A percentile compares a stretch with the other conserved stretches of the same genome.
These are phyloP conservation scores for Brevimyrus niger DNA, from an alignment of 2,113 vertebrate genomes.

Conservation along the genomic window DNA sequence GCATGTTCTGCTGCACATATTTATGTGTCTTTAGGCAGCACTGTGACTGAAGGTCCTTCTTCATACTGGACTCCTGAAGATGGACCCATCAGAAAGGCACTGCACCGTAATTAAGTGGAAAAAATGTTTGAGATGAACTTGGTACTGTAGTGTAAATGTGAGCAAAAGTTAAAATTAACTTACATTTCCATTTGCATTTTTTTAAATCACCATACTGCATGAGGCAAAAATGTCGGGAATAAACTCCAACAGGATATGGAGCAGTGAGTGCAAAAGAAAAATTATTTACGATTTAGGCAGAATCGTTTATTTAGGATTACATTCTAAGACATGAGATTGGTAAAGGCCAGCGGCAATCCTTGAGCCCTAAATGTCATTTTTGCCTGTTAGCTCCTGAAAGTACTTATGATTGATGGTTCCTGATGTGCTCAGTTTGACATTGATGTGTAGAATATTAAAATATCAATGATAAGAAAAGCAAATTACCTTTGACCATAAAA, in stretches of 20 bases:
- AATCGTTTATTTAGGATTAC: neutral
- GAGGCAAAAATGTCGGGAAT: neutral
- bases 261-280: neutral
- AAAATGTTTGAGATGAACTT: too few relatives aligned
- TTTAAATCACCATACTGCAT: neutral
- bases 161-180: neutral
- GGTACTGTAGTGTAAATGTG: neutral
- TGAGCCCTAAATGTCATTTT: constrained; percentile 68
- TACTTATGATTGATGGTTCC: constrained; percentile 54
- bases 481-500: constrained; percentile 8
- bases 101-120: neutral
- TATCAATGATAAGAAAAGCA: constrained; percentile 23
- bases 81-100: neutral
- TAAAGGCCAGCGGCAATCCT: constrained; percentile 52
- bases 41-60: neutral
- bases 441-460: constrained; percentile 65
- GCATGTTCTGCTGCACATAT: neutral
- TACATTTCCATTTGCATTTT: neutral
- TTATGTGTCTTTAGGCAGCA: neutral
- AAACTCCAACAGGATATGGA: too few relatives aligned
- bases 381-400: constrained; percentile 61
- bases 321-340: constrained; percentile 1
- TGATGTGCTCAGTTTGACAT: constrained; percentile 59
- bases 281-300: neutral
- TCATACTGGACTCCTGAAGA: neutral